A percentile compares a stretch with the other conserved stretches of the same genome.
Conservation (phyloP, 1,140 invertebrate species). For the Procambarus clarkii region DNA sequence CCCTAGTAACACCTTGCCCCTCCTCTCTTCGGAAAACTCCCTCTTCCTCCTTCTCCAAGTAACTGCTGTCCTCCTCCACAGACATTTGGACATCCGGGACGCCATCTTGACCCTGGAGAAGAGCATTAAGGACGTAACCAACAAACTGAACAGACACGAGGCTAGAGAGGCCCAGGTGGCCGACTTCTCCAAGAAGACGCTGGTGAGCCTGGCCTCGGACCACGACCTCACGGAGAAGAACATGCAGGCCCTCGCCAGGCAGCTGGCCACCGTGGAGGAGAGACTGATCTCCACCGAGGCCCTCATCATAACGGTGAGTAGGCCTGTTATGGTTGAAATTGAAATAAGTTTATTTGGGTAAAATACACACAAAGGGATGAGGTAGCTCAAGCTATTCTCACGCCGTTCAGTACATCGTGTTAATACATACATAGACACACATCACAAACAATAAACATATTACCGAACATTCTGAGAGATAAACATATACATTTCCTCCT, state of each 20-base stretch:
- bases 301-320: constrained; percentile 55
- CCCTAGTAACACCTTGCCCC: no score
- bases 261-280: constrained; percentile 67
- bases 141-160: constrained; percentile 89
- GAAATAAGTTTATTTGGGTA: no score
- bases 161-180: constrained; percentile 86
- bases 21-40: no score
- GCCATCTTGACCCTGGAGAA: constrained; percentile 85
- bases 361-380: no score
- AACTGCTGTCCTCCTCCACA: not conserved
- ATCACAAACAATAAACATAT: no score
- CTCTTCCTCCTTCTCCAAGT: not conserved
- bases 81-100: constrained; percentile 63
- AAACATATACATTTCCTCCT: no score
- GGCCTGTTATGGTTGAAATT: no score
- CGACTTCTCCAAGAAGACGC: constrained; percentile 85
- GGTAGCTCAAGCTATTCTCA: no score
- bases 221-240: constrained; percentile 10
- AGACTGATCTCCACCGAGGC: constrained; percentile 57
- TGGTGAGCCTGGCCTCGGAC: constrained; percentile 77
- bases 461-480: no score
- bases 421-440: no score
- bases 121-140: constrained; percentile 42
- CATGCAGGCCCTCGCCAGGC: constrained; percentile 48
- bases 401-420: no score